These are phyloP conservation scores for Arrhopalites spinosus DNA, from an alignment of 2,888 invertebrate species.

Conservation along the genomic window DNA sequence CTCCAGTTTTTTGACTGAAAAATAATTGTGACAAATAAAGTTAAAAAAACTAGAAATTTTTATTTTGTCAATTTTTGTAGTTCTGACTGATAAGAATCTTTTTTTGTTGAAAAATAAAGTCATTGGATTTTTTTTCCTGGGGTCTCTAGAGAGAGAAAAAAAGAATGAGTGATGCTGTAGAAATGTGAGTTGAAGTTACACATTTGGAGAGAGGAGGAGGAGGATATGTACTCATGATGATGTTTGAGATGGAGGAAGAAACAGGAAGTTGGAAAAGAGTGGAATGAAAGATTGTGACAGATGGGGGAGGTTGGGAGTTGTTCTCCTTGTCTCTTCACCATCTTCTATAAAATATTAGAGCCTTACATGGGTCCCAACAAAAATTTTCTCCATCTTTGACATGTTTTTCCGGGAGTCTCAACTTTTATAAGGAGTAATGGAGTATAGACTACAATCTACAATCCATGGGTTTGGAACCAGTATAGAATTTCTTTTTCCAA, in stretches of 20 bases:
- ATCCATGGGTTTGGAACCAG: too few relatives aligned
- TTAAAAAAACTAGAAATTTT: too few relatives aligned
- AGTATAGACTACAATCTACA: too few relatives aligned
- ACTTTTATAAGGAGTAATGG: too few relatives aligned
- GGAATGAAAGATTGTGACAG: slow-evolving; percentile 46
- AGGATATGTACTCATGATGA: background rate
- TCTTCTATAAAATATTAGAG: slow-evolving; percentile 1
- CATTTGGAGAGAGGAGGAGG: background rate
- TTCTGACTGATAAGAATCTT: too few relatives aligned
- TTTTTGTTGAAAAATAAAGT: background rate
- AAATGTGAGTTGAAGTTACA: slow-evolving; percentile 26
- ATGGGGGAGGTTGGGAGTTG: slow-evolving; percentile 38
- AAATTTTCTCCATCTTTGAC: too few relatives aligned
- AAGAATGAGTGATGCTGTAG: slow-evolving; percentile 22
- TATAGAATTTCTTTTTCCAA: slow-evolving; percentile 1
- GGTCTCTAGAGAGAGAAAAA: slow-evolving; percentile 11
- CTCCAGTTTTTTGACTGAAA: too few relatives aligned
- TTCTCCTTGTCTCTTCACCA: slow-evolving; percentile 8
- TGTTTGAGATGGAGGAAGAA: background rate
- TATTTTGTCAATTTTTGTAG: too few relatives aligned
- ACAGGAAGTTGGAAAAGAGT: slow-evolving; percentile 35
- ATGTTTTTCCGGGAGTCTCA: too few relatives aligned
- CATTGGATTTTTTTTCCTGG: background rate
- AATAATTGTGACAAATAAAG: too few relatives aligned
- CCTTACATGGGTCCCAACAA: too few relatives aligned